Percentiles rank a stretch among this genome's conserved stretches.
These are phyloP conservation scores for Zoroaster sp. DNA, from an alignment of 53 echinoderm and acorn worm genomes.

Conservation along the genomic window DNA sequence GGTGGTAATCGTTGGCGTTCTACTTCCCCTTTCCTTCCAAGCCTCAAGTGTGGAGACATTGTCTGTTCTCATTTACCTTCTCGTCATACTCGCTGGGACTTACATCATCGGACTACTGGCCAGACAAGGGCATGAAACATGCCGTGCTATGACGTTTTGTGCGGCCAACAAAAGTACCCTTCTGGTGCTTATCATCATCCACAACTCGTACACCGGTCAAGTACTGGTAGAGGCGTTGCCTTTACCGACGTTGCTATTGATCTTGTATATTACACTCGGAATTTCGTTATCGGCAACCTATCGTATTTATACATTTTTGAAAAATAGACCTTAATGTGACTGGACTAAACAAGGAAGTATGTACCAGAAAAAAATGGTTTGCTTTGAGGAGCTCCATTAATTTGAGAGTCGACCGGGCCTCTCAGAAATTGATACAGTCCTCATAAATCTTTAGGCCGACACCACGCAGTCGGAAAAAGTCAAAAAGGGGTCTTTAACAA, in stretches of 20 bases:
- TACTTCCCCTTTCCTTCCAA: not conserved
- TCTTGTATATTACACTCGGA: slow-evolving; percentile 3
- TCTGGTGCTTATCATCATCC: not conserved
- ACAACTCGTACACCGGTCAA: not conserved
- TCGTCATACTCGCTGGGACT: not conserved
- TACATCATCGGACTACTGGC: not conserved
- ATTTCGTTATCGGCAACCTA: not conserved
- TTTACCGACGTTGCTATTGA: not conserved
- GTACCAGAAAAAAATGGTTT: too few relatives aligned
- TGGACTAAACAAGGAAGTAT: too few relatives aligned
- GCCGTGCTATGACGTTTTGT: slow-evolving; percentile 27
- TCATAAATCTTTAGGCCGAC: too few relatives aligned
- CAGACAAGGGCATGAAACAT: not conserved
- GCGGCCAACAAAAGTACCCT: slow-evolving; percentile 5
- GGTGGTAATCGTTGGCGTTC: not conserved
- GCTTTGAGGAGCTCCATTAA: too few relatives aligned
- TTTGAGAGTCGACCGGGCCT: too few relatives aligned
- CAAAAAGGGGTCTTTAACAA: too few relatives aligned
- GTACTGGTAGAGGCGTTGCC: not conserved
- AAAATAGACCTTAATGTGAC: not conserved
- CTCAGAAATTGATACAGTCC: too few relatives aligned
- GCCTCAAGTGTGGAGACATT: not conserved
- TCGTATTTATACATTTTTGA: not conserved
- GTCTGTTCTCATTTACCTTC: not conserved
- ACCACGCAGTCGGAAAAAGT: too few relatives aligned